Evolutionary conservation across 2,113 vertebrate species (phyloP), one percentile per base, ranked within the genome.

Genomic region (Bagarius yarrelli): DNA sequence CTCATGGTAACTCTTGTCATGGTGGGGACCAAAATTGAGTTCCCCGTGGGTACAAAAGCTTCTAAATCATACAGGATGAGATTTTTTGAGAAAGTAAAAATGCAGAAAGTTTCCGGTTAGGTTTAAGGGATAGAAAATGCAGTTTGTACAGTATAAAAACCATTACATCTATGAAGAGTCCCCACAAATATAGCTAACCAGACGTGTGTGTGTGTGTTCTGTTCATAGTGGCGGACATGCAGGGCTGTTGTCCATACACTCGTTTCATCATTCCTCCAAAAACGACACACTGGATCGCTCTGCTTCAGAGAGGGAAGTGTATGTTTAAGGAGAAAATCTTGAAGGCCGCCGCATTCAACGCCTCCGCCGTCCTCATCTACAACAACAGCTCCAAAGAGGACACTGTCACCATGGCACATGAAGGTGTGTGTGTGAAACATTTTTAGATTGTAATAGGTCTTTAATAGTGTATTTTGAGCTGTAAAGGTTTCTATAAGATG

Each of bases 271-370:
- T 97, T 30, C 97, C 97, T 30, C 94, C 96, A 0, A 95, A 95
- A 75, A 94, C 91, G 60, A 94, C 94, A 86, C 96, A 97, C 86
- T 99, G 98, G 97, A 96, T 98, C 67, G 97, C 98, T 79, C 91
- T 99, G 80, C 89, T 99, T 25, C 97, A 98, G 89, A 91, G 98
- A 83, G 98, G 98, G 55, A 98, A 98, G 87, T 99, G 97, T 84
- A 99, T 96, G 0, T 99, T 99, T 83, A 96, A 92, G 83, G 97
- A 99, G 92, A 99, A 99, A 91, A 99, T 99, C 84, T 91, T 97
- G 64, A 92, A 95, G 84, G 98, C 98, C 5, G 94, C 95, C 5
- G 93, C 94, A 23, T 96, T 95, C 84, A 98, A 96, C 84, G 98
- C 98, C 76, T 92, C 94, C 1, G 98, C 96, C 0, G 98, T 99